A percentile compares a stretch with the other conserved stretches of the same genome.
phyloP scores from a whole-genome alignment of 2,797 vertebrate genomes.

The Rhinoraja longicauda region DNA sequence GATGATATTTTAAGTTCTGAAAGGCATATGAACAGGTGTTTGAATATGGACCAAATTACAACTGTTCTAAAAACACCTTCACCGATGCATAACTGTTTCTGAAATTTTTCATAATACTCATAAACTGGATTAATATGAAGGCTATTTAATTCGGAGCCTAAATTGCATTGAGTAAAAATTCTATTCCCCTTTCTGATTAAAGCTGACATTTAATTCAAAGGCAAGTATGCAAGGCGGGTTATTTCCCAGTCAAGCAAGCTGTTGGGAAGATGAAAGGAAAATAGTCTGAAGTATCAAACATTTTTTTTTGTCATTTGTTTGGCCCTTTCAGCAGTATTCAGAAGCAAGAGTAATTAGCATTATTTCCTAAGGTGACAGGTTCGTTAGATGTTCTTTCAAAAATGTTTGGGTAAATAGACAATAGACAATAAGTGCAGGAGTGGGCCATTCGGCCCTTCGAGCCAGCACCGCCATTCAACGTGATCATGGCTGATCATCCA shows the following conservation, averaged over 20 bases:
- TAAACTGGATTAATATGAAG: background rate
- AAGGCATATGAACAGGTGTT: conserved; percentile 9
- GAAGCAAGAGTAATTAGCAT: background rate
- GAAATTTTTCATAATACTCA: background rate
- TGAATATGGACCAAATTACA: background rate
- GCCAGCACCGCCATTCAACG: too few species aligned
- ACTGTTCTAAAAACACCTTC: background rate
- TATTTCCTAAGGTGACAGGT: background rate
- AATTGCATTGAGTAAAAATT: background rate
- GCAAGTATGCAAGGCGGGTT: background rate
- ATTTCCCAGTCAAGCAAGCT: conserved; percentile 11
- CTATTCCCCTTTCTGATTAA: background rate
- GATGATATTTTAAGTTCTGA: background rate
- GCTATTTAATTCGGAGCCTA: background rate
- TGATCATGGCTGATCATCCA: too few species aligned
- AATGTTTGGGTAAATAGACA: background rate
- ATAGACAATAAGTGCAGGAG: too few species aligned
- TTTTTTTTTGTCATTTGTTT: background rate
- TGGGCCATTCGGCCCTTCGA: too few species aligned
- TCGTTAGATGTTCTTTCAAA: background rate
- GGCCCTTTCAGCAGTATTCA: background rate
- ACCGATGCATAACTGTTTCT: background rate
- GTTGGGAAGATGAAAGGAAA: background rate
- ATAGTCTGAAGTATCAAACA: background rate
- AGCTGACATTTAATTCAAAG: conserved; percentile 19